These are phyloP conservation scores for Acestrorhynchus altus DNA, from an alignment of 2,797 vertebrate species.

Conservation along the genomic window DNA sequence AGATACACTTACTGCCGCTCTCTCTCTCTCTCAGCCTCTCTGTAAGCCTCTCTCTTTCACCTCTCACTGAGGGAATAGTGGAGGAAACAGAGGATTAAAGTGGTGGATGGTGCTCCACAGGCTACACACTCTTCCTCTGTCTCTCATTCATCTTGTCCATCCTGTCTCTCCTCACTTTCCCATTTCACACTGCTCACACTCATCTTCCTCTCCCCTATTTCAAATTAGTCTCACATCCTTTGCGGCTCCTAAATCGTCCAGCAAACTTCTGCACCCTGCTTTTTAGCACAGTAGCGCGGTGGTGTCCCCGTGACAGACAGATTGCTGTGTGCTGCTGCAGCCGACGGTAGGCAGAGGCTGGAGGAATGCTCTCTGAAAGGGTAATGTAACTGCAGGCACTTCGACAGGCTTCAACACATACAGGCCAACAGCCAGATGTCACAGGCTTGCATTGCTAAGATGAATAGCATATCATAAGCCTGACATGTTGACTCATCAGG, in stretches of 20 bases:
- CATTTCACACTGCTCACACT: not conserved
- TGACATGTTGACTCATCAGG: conserved; percentile 11
- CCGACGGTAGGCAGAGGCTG: no score
- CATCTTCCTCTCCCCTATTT: not conserved
- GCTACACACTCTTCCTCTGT: conserved; percentile 12
- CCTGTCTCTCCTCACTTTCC: not conserved
- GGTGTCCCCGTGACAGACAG: not conserved
- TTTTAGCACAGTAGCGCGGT: not conserved
- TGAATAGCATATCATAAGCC: not conserved
- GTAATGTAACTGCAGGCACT: not conserved
- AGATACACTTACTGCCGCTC: conserved; percentile 40
- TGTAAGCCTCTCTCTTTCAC: not conserved
- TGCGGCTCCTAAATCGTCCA: not conserved
- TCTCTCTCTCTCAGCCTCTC: not conserved
- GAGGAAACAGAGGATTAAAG: conserved; percentile 14
- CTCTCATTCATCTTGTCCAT: conserved; percentile 14
- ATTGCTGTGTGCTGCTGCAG: not conserved
- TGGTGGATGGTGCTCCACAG: conserved; percentile 26
- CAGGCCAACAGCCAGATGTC: conserved; percentile 8
- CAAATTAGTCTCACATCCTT: not conserved
- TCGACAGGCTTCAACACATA: conserved; percentile 12
- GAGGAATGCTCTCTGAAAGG: conserved; percentile 8
- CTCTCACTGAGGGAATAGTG: conserved; percentile 6
- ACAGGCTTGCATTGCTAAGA: not conserved
- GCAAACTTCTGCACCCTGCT: not conserved